Base-by-base conservation (phyloP, 1,140 invertebrate species). In the Pachyrhynchus sulphureomaculatus region DNA sequence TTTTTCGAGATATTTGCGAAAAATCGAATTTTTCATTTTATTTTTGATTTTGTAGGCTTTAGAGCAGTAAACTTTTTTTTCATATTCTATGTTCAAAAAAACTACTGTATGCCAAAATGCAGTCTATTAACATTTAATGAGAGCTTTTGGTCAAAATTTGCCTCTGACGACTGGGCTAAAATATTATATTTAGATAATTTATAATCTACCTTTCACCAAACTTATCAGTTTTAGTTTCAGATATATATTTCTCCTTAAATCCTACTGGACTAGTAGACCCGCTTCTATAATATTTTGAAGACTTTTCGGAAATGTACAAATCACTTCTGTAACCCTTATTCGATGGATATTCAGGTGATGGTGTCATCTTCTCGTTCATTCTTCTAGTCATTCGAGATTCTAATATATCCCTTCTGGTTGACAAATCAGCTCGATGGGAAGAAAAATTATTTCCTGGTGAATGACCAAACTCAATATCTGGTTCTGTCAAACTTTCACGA, bases 401-500 rank as follows among this genome's bases (percentile, higher is more conserved):
- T 2, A 91, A 77, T n/a, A 87, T 77, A 37, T 89, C 85, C 17
- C 89, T 77, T 23, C 88, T 78, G n/a, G 86, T 83, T 69, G 87
- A 88, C 32, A 90, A 66, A 66, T 88, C 85, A 62, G 78, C 80
- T 29, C 81, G 77, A 65, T 77, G 74, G 64, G 4, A 18, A 1
- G n/a, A 9, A 78, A 78, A 45, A 29, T 29, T 2, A 29, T 29
- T 29, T 29, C 26, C 68, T 77, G 26, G 44, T 41, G 8, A 44
- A 39, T 12, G 49, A 32, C 26, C 26, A 1, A 29, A 29, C 5
- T 6, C 26, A 47, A 71, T 63, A 9, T 67, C 37, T 29, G 63
- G 56, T 66, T 79, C 74, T 49, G 79, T 79, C 8, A 76, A 62
- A 64, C 73, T 81, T 61, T 81, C 78, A 52, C 82, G 79, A 56